Conservation (phyloP, 2,113 vertebrate species). For the Fulica atra region DNA sequence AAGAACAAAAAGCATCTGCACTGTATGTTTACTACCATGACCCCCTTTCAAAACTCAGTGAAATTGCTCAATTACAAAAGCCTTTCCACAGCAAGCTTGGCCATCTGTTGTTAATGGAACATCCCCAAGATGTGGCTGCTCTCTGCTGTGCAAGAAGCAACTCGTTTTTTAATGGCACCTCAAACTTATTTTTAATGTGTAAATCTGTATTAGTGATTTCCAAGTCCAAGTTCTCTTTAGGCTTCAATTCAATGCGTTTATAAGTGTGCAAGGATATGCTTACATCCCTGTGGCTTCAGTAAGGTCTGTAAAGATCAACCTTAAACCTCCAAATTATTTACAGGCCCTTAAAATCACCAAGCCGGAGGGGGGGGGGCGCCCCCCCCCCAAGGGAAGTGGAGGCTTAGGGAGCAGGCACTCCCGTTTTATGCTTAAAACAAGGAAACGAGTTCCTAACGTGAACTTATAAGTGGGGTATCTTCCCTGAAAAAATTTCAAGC, state of each 20-base stretch:
- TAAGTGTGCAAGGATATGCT: background rate
- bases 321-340: background rate
- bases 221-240: background rate
- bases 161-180: background rate
- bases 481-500: background rate
- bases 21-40: background rate
- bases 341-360: background rate
- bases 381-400: no score
- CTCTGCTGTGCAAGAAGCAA: background rate
- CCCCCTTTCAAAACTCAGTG: background rate
- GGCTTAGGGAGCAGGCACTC: no score
- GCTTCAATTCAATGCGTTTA: background rate
- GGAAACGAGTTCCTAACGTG: background rate
- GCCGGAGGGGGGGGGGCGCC: accelerated
- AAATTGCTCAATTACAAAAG: background rate
- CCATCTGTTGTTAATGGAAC: conserved; percentile 26
- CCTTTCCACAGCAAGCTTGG: background rate
- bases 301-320: background rate
- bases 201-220: background rate
- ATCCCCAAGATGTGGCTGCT: background rate
- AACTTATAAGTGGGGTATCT: background rate
- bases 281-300: background rate
- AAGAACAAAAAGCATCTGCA: background rate
- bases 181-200: background rate
- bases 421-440: background rate